Evolutionary conservation across 2,888 invertebrate genomes (phyloP), one percentile per base, ranked within the genome.

Genomic region (Kuschelorhynchus macadamiae): DNA sequence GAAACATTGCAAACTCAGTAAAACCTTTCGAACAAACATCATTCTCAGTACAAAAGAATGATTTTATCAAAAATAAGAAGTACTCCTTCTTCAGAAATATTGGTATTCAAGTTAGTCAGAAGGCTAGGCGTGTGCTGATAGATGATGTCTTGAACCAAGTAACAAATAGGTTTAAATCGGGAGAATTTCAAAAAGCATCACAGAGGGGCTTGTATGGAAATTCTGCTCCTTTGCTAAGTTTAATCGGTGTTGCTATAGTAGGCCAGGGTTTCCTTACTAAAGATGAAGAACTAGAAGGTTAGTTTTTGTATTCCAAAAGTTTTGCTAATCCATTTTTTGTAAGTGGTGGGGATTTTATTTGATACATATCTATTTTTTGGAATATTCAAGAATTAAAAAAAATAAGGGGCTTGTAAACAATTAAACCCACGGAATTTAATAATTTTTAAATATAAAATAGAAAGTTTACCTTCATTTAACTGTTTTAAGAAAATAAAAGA

Each of bases 231-330:
- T 91, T 92, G 75, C 91, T 92, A 78, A 91, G 92, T 4, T 80
- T 92, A 14, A 90, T 92, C 63, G 91, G 92, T 4, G 88, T 92
- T 0, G 91, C 91, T 62, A 82, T 92, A 74, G 92, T 91, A 8
- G 91, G 91, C 2, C 88, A 89, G 49, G 92, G 92, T 14, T 88
- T 92, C 66, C 80, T 93, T 20, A 92, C 91, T 0, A 91, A 90
- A 78, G 91, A 92, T 76, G 91, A 92, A 80, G 92, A 93, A 83
- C 80, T 92, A 25, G 92, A 93, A 83, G 90, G 90, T 41, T n/a
- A 8, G 36, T 36, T n/a, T n/a, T n/a, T n/a, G n/a, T n/a, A n/a
- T n/a, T n/a, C n/a, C n/a, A n/a, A n/a, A n/a, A n/a, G n/a, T n/a
- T n/a, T n/a, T n/a, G n/a, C n/a, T n/a, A n/a, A n/a, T n/a, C n/a